Conservation (phyloP, 2,888 invertebrate genomes). For the Heliconius hortense region DNA sequence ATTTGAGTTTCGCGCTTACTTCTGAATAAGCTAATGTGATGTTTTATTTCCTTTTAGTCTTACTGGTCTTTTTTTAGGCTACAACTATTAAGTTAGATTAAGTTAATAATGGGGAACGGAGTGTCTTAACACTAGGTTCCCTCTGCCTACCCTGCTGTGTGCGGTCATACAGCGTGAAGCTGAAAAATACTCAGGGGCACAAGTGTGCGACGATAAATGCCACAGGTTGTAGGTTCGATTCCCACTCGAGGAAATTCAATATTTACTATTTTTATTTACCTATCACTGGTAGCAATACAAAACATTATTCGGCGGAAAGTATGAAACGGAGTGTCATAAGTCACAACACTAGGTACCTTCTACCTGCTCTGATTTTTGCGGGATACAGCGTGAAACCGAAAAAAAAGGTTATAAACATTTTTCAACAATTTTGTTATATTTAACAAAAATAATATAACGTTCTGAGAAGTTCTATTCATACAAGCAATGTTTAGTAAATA, state of each 20-base stretch:
- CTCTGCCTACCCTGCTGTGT: no score
- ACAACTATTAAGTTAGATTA: no score
- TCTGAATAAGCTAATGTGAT: conserved; percentile 1
- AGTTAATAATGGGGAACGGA: no score
- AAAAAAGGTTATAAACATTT: neutral
- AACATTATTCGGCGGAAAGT: no score
- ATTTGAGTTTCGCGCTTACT: neutral
- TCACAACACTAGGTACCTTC: neutral
- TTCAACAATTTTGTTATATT: neutral
- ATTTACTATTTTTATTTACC: no score
- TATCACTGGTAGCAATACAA: no score
- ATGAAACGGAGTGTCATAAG: neutral
- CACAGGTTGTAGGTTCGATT: no score
- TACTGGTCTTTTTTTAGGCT: neutral
- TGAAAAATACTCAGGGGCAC: no score
- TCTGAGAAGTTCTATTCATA: neutral
- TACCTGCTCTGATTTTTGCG: neutral
- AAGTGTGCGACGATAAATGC: no score
- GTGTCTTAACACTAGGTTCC: no score
- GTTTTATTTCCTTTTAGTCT: neutral
- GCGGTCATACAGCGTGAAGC: no score
- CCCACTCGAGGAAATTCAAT: no score
- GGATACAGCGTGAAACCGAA: neutral
- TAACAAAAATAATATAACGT: neutral
- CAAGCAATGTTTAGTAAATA: conserved; percentile 10